Percentiles rank a stretch among this genome's conserved stretches.
Evolutionary conservation across 2,797 vertebrate genomes (phyloP).

Genomic region (Myiotriccus ornatus): DNA sequence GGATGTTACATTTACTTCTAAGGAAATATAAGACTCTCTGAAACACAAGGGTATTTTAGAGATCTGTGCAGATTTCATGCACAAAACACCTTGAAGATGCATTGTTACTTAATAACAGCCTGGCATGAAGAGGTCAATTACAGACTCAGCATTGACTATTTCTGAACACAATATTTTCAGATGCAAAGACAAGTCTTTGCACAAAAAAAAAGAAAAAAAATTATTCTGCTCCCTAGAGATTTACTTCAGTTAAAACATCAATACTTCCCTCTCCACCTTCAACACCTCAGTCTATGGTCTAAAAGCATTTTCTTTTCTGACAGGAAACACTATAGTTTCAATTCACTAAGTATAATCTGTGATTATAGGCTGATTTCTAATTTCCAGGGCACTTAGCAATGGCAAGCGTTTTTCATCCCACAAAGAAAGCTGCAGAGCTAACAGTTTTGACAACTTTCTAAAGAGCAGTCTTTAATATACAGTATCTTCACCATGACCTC

Average conservation of each 20-base stretch:
- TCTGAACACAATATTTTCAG: neutral
- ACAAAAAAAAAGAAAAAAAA: neutral
- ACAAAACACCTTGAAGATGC: neutral
- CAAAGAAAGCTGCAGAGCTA: neutral
- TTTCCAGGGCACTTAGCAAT: neutral
- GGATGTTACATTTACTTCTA: neutral
- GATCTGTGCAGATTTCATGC: rapidly evolving
- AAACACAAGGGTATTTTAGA: neutral
- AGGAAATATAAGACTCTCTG: neutral
- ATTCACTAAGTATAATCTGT: neutral
- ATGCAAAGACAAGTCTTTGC: neutral
- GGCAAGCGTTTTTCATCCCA: neutral
- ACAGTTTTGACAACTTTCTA: neutral
- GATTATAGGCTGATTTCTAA: neutral
- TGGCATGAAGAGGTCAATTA: neutral
- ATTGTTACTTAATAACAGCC: neutral
- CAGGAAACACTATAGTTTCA: neutral
- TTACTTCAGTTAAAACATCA: neutral
- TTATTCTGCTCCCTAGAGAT: neutral
- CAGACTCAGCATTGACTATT: neutral
- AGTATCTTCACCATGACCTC: neutral
- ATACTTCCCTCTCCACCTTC: rapidly evolving
- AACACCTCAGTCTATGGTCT: neutral
- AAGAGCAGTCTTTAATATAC: neutral
- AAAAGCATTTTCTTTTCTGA: neutral